Base-by-base conservation (phyloP, 2,888 invertebrate genomes). In the Coleophora deauratella region DNA sequence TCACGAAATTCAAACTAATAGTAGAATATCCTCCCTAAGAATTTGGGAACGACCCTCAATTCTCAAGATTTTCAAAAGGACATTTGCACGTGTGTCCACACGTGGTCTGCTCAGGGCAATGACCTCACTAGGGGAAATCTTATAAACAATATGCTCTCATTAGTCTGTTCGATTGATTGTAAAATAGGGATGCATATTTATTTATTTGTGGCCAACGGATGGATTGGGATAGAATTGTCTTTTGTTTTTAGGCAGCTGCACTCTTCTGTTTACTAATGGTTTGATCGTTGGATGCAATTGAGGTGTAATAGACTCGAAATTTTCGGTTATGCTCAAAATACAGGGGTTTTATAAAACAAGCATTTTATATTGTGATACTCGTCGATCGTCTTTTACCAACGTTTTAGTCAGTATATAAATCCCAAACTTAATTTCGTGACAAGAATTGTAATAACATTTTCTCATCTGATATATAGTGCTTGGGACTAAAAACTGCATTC, bases 71-170 rank as follows among this genome's bases (percentile, higher is more conserved):
- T 55, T 75, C 71, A 76, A 74, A 72, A 62, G 62, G 54, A 48
- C 46, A 49, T 54, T 58, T 66, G 72, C 79, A 78, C 79, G 79
- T 79, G 79, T 54, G 68, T 62, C 62, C 63, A 41, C 77, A 77
- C 78, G 79, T 79, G 79, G 70, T 61, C 55, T 41, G 21, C 27
- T 14, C 52, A 51, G 80, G 76, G 76, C 76, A 72, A 49, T 54
- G 74, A 50, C 66, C 77, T 56, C 38, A 43, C 52, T 10, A 44
- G 35, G 6, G 6, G 36, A 44, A 44, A 41, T 38, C 39, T 30
- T 33, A 40, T 65, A 72, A 74, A 78, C 74, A 77, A 77, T 74
- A 72, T 66, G 67, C 52, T 45, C 48, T 69, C 65, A 66, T 70
- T 66, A 65, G 50, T 51, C 47, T 49, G 50, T 51, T 57, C 57